phyloP scores from a whole-genome alignment of 1,140 invertebrate species.

The Lepidurus packardi region DNA sequence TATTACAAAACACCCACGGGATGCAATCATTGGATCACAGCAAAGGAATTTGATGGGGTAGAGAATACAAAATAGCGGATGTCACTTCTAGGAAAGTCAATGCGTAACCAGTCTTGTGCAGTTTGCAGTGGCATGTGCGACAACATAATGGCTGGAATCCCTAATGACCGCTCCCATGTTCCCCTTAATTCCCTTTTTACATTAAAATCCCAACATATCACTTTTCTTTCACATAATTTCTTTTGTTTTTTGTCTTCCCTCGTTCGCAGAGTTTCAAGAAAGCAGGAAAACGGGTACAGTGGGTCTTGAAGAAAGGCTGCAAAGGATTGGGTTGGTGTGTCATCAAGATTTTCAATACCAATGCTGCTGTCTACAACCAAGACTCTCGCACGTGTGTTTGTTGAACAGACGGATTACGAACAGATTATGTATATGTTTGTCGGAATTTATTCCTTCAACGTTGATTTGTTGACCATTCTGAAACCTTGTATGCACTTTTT shows the following conservation, averaged over 20 bases:
- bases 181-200: neutral
- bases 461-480: no score
- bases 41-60: neutral
- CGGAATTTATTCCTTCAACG: no score
- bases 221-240: neutral
- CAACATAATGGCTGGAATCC: neutral
- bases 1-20: neutral
- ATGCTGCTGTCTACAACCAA: conserved; percentile 23
- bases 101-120: neutral
- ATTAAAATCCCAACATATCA: neutral
- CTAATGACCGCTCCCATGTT: neutral
- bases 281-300: conserved; percentile 25
- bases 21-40: neutral
- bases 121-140: neutral
- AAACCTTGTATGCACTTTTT: no score
- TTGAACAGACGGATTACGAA: neutral
- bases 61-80: neutral
- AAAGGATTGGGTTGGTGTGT: conserved; percentile 27
- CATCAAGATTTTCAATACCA: conserved; percentile 30
- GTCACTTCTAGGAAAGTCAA: neutral
- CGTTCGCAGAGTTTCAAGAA: conserved; percentile 22
- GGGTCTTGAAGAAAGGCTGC: conserved; percentile 28
- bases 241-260: conserved; percentile 8
- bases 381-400: conserved; percentile 29
- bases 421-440: neutral